Evolutionary conservation across 2,888 invertebrate genomes (phyloP).

Genomic region (Phyto melanocephala): DNA sequence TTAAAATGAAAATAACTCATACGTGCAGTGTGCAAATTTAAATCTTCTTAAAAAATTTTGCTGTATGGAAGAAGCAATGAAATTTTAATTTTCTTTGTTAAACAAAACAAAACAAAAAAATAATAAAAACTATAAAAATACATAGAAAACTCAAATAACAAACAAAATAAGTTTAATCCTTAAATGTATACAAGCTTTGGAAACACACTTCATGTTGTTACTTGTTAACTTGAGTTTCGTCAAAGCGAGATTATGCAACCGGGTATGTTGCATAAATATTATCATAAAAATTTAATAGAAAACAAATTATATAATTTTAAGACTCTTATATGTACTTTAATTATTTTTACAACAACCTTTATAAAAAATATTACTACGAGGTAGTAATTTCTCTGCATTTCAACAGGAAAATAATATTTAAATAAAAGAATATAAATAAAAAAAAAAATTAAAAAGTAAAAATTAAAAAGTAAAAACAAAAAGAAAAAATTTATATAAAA

Average conservation of each 20-base stretch:
- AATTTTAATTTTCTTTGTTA: neutral
- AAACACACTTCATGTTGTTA: neutral
- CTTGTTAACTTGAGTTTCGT: neutral
- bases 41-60: neutral
- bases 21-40: neutral
- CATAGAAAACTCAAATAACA: neutral
- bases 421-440: neutral
- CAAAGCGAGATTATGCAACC: neutral
- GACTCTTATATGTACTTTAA: neutral
- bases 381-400: neutral
- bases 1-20: constrained; percentile 2
- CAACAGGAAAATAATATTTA: neutral
- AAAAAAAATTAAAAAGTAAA: constrained; percentile 34
- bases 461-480: no score
- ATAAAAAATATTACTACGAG: neutral
- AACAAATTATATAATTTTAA: neutral
- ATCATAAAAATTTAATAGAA: neutral
- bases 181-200: constrained; percentile 4
- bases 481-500: neutral
- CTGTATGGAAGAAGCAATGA: no score
- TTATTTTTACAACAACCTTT: neutral
- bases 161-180: constrained; percentile 15
- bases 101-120: neutral
- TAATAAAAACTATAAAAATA: neutral
- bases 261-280: neutral